Percentiles rank a stretch among this genome's conserved stretches.
Conservation (phyloP, 1,140 invertebrate genomes). For the Ceratoteleas bidentatus region DNA sequence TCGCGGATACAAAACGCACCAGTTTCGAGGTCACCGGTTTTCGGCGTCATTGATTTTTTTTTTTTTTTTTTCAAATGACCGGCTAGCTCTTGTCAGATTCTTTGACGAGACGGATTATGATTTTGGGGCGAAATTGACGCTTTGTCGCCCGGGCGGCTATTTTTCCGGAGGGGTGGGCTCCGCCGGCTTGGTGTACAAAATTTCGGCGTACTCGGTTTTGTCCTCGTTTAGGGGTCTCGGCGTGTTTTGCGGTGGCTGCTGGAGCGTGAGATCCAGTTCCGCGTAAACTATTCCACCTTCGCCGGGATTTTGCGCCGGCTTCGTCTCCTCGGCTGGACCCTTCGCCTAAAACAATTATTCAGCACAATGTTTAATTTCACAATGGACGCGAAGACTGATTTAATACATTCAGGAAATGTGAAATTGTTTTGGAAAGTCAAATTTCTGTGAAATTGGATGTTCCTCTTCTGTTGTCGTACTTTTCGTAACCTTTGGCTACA, state of each 20-base stretch:
- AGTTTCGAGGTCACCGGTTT: slow-evolving; percentile 34
- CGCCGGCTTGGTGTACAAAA: slow-evolving; percentile 78
- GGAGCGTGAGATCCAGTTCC: slow-evolving; percentile 80
- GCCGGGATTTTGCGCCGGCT: slow-evolving; percentile 44
- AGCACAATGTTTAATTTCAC: background rate
- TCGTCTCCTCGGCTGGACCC: slow-evolving; percentile 46
- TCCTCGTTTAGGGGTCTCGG: slow-evolving; percentile 78
- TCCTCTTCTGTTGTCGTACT: too few relatives aligned
- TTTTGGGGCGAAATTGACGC: too few relatives aligned
- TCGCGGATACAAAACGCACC: slow-evolving; percentile 45
- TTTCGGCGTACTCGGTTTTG: slow-evolving; percentile 83
- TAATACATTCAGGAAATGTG: background rate
- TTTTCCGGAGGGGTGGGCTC: slow-evolving; percentile 69
- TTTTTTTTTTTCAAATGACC: too few relatives aligned
- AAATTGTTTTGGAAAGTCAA: background rate
- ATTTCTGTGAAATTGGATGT: background rate
- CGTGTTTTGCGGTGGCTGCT: slow-evolving; percentile 73
- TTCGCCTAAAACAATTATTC: slow-evolving; percentile 37
- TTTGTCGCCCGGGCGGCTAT: slow-evolving; percentile 43
- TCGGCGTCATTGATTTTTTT: slow-evolving; percentile 23
- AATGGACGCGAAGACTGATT: background rate
- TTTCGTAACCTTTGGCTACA: too few relatives aligned
- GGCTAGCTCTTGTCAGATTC: too few relatives aligned
- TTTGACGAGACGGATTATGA: too few relatives aligned
- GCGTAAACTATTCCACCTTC: slow-evolving; percentile 82